Conservation (phyloP, 1,140 invertebrate species). For the Colletes latitarsis region DNA sequence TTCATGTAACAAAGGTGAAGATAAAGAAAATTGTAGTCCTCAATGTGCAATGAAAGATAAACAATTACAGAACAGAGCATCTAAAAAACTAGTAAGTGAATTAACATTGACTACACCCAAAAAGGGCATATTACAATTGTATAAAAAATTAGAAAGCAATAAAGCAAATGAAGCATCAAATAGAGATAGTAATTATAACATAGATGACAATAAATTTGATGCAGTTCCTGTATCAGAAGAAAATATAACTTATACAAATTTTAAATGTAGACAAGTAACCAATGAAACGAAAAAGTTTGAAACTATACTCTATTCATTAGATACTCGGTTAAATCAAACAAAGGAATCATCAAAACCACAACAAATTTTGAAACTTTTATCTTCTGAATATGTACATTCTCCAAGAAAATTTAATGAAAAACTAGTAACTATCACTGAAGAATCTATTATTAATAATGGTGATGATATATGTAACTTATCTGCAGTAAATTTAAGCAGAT, state of each 20-base stretch:
- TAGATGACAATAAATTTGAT: slow-evolving; percentile 20
- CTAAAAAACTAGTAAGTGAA: background rate
- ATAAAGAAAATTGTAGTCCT: slow-evolving; percentile 23
- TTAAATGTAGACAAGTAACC: background rate
- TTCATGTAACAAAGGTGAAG: no score
- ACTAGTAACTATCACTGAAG: slow-evolving; percentile 72
- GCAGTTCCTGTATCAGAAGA: background rate
- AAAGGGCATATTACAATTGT: no score
- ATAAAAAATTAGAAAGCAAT: background rate
- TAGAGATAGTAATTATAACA: slow-evolving; percentile 41
- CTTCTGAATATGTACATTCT: slow-evolving; percentile 64
- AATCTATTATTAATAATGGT: slow-evolving; percentile 59
- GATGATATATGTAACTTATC: slow-evolving; percentile 29
- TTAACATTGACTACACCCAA: background rate
- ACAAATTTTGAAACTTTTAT: slow-evolving; percentile 65
- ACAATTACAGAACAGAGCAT: background rate
- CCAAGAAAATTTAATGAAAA: slow-evolving; percentile 71
- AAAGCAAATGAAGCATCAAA: background rate
- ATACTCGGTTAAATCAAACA: slow-evolving; percentile 22
- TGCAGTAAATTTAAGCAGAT: slow-evolving; percentile 62
- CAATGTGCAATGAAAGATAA: background rate
- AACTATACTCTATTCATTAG: slow-evolving; percentile 35
- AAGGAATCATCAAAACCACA: slow-evolving; percentile 13
- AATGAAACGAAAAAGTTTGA: slow-evolving; percentile 35
- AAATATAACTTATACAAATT: background rate